Conservation (phyloP, 2,888 invertebrate genomes). For the Acrobasis consociella region DNA sequence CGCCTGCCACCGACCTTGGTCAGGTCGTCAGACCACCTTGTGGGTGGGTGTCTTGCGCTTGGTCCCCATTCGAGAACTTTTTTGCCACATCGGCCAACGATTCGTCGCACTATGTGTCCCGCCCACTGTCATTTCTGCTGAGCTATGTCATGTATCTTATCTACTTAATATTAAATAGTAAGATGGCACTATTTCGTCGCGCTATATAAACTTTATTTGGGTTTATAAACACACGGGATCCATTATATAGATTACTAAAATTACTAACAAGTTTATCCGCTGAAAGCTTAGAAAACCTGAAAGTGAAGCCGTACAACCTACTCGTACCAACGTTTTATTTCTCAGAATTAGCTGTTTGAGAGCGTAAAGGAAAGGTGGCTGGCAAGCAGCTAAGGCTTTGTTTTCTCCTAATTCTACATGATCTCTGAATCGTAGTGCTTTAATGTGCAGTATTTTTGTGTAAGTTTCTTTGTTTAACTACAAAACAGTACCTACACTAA, state of each 20-base stretch:
- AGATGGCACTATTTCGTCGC: too few relatives aligned
- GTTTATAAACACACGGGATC: too few relatives aligned
- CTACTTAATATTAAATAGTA: too few relatives aligned
- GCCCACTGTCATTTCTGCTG: too few relatives aligned
- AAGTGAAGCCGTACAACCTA: constrained; percentile 23
- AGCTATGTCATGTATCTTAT: too few relatives aligned
- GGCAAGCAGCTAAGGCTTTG: constrained; percentile 28
- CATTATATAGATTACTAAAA: neutral
- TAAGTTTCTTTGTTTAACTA: neutral
- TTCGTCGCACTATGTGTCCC: too few relatives aligned
- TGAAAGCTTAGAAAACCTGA: neutral
- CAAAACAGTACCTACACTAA: neutral
- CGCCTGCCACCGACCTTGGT: too few relatives aligned
- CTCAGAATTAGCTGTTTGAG: constrained; percentile 33
- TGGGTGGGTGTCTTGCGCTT: too few relatives aligned
- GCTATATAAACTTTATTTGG: too few relatives aligned
- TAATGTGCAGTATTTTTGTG: neutral
- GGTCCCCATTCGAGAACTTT: too few relatives aligned
- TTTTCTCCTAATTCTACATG: constrained; percentile 33
- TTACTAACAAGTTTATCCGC: constrained; percentile 8
- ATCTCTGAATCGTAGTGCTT: constrained; percentile 24
- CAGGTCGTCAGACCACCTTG: too few relatives aligned
- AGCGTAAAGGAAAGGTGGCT: constrained; percentile 32
- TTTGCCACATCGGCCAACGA: too few relatives aligned
- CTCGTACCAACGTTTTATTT: constrained; percentile 31